Percentiles rank a stretch among this genome's conserved stretches.
phyloP scores from a whole-genome alignment of 2,888 invertebrate species.

The Drosophila tripunctata region DNA sequence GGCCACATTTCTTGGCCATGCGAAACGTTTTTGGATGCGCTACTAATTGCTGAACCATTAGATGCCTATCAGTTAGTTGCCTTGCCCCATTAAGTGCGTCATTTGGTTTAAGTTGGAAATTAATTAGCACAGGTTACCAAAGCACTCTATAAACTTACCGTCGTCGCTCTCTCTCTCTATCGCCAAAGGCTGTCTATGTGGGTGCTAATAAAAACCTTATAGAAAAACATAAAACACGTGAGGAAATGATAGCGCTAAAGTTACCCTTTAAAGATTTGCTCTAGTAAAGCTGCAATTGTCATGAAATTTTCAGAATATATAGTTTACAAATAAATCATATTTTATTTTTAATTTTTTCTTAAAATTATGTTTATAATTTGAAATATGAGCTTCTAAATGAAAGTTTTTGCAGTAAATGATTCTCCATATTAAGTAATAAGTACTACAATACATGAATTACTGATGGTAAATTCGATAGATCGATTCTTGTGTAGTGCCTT shows the following conservation, averaged over 20 bases:
- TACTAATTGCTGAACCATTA: conserved; percentile 71
- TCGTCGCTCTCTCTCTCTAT: conserved; percentile 4
- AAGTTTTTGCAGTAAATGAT: too few species aligned
- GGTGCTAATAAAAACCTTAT: conserved; percentile 62
- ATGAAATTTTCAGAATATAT: background rate
- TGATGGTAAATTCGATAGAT: too few species aligned
- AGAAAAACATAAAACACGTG: background rate
- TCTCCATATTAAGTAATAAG: too few species aligned
- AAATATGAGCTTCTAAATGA: too few species aligned
- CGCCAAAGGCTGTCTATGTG: conserved; percentile 36
- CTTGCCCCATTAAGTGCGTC: conserved; percentile 68
- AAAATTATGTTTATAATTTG: too few species aligned
- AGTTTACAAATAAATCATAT: too few species aligned
- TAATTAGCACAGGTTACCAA: conserved; percentile 72
- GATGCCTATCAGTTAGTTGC: conserved; percentile 59
- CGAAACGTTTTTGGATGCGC: conserved; percentile 52
- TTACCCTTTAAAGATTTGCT: background rate
- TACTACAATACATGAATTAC: too few species aligned
- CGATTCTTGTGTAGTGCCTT: too few species aligned
- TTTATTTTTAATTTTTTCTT: too few species aligned
- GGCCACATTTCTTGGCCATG: conserved; percentile 64
- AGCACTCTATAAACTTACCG: background rate
- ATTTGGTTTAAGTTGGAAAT: conserved; percentile 66
- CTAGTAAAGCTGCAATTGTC: background rate
- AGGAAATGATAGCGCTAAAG: background rate